Base-by-base conservation (phyloP, 2,797 vertebrate genomes). In the Smutsia gigantea region DNA sequence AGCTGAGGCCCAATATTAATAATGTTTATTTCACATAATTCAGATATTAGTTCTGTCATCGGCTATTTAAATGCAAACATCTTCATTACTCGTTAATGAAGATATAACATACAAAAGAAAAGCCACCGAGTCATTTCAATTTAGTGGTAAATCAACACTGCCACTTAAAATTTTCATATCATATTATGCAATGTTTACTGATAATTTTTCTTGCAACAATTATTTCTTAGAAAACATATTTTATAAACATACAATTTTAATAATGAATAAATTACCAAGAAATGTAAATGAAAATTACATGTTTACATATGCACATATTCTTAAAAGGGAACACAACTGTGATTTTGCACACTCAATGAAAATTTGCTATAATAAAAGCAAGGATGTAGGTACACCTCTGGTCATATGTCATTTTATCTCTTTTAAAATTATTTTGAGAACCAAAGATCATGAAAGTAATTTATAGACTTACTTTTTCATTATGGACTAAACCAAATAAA, bases 371-470 rank as follows among this genome's bases (percentile, higher is more conserved):
- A 71, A 59, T 31, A 90, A 12, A 95, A 83, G 5, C 0, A 17
- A 68, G 1, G 17, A 82, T 19, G 23, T 1, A 39, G 10, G 0
- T 3, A 68, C 1, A 75, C 0, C 0, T 39, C 2, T n/a, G 17
- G 17, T 37, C 5, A 59, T 29, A 71, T 5, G 2, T 59, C 31
- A 71, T 1, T 23, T 10, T 7, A 46, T 0, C 1, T 31, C 4
- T 84, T 93, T 57, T 79, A 82, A 89, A 87, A 89, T 13, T 84
- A 78, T 42, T 84, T 91, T 85, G 29, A 95, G 21, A 94, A 74
- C 6, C 23, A 87, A 94, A 42, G 1, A 2, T 79, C 1, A 79
- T 74, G 3, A 92, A 72, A 79, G 66, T 42, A 90, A 93, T 39
- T 79, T 68, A 51, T 29, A 92, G 11, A 34, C 15, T 25, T 77